Evolutionary conservation across 2,888 invertebrate genomes (phyloP).

Genomic region (Rhagonycha lutea): DNA sequence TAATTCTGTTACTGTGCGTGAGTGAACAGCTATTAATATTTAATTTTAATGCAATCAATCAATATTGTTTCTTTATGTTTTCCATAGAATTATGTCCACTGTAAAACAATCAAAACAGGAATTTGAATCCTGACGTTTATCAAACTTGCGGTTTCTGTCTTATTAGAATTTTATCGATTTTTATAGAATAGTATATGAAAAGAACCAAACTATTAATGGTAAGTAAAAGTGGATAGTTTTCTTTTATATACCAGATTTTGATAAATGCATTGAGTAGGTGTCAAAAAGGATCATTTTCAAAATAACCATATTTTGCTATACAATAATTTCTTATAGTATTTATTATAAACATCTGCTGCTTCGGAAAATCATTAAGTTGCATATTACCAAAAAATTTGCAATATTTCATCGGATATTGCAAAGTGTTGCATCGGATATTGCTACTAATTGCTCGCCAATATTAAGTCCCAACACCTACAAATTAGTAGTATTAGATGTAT

Average conservation of each 20-base stretch:
- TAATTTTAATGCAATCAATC: not conserved
- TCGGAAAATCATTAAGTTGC: conserved; percentile 3
- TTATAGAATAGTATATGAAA: not conserved
- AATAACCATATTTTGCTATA: not conserved
- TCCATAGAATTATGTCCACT: not conserved
- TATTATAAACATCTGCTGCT: not conserved
- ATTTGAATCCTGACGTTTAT: not conserved
- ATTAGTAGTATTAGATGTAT: not conserved
- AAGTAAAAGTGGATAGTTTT: not conserved
- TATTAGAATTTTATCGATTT: not conserved
- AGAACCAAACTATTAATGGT: not conserved
- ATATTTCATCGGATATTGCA: not conserved
- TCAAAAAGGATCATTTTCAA: not conserved
- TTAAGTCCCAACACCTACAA: not conserved
- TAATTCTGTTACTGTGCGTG: no score
- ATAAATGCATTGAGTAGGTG: not conserved
- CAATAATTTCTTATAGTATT: not conserved
- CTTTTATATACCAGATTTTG: not conserved
- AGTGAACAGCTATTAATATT: no score
- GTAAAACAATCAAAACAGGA: not conserved
- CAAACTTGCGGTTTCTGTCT: not conserved
- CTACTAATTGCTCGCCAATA: not conserved
- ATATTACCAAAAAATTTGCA: not conserved
- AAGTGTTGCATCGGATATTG: not conserved
- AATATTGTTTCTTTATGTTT: not conserved